phyloP scores from a whole-genome alignment of 2,888 invertebrate species.

The Odontomyia ornata region DNA sequence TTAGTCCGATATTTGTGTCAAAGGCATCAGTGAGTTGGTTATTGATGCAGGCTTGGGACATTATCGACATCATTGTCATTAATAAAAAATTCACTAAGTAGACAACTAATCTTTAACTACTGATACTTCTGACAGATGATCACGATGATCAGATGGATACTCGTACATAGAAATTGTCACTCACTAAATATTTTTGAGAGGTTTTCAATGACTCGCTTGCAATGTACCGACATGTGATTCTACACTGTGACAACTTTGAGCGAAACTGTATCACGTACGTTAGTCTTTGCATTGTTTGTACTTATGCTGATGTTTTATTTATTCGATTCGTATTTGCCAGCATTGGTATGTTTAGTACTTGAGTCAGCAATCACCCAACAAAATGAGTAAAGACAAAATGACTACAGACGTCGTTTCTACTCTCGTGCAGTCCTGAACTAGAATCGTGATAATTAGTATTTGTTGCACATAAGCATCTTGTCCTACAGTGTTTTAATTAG shows the following conservation, averaged over 20 bases:
- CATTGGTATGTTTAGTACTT: neutral
- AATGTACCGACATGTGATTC: neutral
- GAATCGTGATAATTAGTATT: constrained; percentile 1
- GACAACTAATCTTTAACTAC: no score
- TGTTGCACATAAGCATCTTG: neutral
- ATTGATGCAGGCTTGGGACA: no score
- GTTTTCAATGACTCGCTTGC: neutral
- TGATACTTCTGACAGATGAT: no score
- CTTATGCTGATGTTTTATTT: constrained; percentile 26
- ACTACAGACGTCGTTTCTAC: neutral
- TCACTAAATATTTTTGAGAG: no score
- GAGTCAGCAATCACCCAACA: constrained; percentile 22
- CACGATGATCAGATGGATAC: no score
- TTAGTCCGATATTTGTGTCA: no score
- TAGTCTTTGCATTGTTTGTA: neutral
- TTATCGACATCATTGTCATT: no score
- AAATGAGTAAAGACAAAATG: neutral
- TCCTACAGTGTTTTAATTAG: constrained; percentile 27
- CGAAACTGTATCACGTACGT: neutral
- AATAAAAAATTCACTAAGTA: no score
- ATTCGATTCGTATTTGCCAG: constrained; percentile 27
- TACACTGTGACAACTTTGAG: neutral
- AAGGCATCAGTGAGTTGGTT: no score
- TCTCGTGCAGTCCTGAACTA: neutral
- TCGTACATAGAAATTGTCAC: no score